Conservation (phyloP, 2,797 vertebrate genomes). For the Chaetodon trifasciatus region DNA sequence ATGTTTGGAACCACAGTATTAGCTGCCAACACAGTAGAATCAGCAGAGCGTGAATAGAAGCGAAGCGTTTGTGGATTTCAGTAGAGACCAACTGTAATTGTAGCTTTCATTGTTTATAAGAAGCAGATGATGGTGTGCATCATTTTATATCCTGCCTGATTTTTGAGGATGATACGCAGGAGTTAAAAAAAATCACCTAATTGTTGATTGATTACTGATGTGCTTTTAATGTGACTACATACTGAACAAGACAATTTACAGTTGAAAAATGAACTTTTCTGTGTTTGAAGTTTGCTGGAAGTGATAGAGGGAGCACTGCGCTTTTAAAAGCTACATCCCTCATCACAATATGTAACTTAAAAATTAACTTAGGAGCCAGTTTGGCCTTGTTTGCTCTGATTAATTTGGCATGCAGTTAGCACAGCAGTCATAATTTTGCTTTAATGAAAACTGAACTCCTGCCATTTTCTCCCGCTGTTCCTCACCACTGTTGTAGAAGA, state of each 20-base stretch:
- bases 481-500: not conserved
- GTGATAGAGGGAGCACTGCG: too few relatives aligned
- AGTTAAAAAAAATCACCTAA: not conserved
- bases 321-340: too few relatives aligned
- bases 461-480: too few relatives aligned
- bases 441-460: not conserved
- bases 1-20: conserved; percentile 9
- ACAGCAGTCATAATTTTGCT: not conserved
- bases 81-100: not conserved
- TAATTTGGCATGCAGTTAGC: not conserved
- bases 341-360: too few relatives aligned
- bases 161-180: not conserved
- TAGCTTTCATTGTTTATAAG: not conserved
- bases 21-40: not conserved
- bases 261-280: too few relatives aligned
- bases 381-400: too few relatives aligned
- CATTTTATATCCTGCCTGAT: not conserved
- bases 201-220: too few relatives aligned
- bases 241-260: too few relatives aligned
- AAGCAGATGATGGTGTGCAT: not conserved
- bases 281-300: too few relatives aligned
- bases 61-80: not conserved
- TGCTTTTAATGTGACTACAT: too few relatives aligned
- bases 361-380: too few relatives aligned
- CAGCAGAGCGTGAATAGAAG: not conserved